phyloP scores from a whole-genome alignment of 2,888 invertebrate species.

The Phragmatobia fuliginosa region DNA sequence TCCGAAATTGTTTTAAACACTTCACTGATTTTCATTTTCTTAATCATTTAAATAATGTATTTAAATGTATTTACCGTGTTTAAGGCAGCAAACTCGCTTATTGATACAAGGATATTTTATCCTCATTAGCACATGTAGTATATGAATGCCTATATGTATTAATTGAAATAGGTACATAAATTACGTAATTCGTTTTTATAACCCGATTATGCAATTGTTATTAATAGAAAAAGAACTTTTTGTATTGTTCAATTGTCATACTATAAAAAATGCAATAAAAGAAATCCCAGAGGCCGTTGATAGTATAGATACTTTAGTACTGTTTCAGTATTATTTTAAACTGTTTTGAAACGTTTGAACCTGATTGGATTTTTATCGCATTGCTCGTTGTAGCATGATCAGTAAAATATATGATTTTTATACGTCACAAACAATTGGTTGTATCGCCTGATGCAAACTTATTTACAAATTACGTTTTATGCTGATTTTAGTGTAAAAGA shows the following conservation, averaged over 20 bases:
- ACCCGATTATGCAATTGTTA: constrained; percentile 9
- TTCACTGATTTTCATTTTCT: constrained; percentile 21
- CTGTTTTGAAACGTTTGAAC: constrained; percentile 7
- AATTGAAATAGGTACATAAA: constrained; percentile 16
- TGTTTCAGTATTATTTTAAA: constrained; percentile 11
- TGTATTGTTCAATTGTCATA: constrained; percentile 18
- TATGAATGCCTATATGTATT: constrained; percentile 5
- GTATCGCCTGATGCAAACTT: neutral
- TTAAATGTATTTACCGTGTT: constrained; percentile 34
- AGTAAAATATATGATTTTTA: constrained; percentile 4
- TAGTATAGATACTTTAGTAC: constrained; percentile 1
- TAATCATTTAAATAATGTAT: constrained; percentile 29
- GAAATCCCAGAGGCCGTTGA: constrained; percentile 10
- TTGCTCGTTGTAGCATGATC: neutral
- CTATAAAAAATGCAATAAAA: constrained; percentile 15
- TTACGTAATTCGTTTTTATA: constrained; percentile 16
- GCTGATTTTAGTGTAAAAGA: constrained; percentile 21
- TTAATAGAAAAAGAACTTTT: neutral
- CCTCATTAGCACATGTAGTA: constrained; percentile 11
- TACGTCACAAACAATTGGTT: neutral
- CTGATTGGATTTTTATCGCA: constrained; percentile 15
- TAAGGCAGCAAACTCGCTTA: constrained; percentile 45
- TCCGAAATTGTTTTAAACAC: neutral
- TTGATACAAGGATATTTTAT: constrained; percentile 28
- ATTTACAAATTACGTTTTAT: constrained; percentile 12